Conservation (phyloP, 2,888 invertebrate species). For the Hydroisotoma schaefferi region DNA sequence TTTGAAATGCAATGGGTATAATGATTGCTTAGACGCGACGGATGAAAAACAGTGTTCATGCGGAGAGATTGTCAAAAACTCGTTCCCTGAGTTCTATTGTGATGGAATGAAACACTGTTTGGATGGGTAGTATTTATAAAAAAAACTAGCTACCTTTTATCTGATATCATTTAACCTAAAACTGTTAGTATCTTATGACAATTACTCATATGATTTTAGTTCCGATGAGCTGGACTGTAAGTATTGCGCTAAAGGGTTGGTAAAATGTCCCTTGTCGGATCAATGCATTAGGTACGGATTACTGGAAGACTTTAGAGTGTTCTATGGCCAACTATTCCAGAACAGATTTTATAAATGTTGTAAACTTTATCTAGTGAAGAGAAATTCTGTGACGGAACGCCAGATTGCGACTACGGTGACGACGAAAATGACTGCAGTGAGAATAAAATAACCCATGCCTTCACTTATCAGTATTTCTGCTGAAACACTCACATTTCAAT, state of each 20-base stretch:
- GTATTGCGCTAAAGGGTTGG: background rate
- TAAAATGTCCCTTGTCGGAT: constrained; percentile 7
- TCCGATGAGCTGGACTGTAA: constrained; percentile 14
- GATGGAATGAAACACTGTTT: constrained; percentile 10
- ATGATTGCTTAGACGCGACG: constrained; percentile 1
- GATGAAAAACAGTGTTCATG: constrained; percentile 14
- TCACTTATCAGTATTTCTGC: background rate
- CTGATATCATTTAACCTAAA: background rate
- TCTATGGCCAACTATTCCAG: too few relatives aligned
- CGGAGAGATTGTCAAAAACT: constrained; percentile 4
- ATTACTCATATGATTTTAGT: background rate
- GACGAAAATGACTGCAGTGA: constrained; percentile 16
- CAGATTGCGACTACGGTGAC: constrained; percentile 4
- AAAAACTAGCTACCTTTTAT: too few relatives aligned
- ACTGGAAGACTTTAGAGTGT: too few relatives aligned
- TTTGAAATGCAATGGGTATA: constrained; percentile 7
- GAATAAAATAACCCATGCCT: background rate
- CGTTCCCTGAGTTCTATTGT: background rate
- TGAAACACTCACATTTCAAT: too few relatives aligned
- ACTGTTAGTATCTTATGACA: background rate
- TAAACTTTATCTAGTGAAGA: background rate
- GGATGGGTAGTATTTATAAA: constrained; percentile 6
- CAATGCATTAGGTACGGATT: constrained; percentile 6
- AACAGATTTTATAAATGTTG: too few relatives aligned
- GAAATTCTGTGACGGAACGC: constrained; percentile 1